phyloP scores from a whole-genome alignment of 2,113 vertebrate genomes.

The Plestiodon gilberti region DNA sequence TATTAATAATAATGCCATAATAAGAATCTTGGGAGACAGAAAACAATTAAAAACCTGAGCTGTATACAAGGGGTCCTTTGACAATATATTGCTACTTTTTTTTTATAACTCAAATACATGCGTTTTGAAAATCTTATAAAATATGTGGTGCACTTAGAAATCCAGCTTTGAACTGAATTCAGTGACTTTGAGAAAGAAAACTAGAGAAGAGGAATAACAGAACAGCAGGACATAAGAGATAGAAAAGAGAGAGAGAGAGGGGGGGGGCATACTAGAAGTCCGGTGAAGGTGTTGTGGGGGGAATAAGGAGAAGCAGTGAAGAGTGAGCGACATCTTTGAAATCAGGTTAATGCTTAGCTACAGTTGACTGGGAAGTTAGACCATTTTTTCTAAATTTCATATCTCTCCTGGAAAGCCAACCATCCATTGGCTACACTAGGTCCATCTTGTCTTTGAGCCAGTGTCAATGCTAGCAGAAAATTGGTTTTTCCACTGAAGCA shows the following conservation, averaged over 20 bases:
- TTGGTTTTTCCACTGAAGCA: slow-evolving; percentile 27
- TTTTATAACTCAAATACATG: background rate
- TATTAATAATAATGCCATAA: background rate
- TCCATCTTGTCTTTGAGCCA: background rate
- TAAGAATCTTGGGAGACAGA: background rate
- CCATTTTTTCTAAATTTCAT: background rate
- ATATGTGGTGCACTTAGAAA: background rate
- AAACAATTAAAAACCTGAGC: background rate
- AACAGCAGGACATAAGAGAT: background rate
- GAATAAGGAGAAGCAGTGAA: background rate
- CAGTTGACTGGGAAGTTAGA: background rate
- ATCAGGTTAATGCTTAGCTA: background rate
- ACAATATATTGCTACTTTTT: background rate
- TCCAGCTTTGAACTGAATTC: background rate
- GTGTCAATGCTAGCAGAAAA: slow-evolving; percentile 22
- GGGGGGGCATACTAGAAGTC: background rate
- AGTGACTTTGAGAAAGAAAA: background rate
- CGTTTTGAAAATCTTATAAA: background rate
- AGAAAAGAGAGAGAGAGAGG: background rate
- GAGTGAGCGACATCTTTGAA: background rate
- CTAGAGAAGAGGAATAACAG: background rate
- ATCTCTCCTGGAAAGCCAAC: slow-evolving; percentile 1
- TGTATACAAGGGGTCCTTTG: background rate
- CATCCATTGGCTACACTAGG: background rate
- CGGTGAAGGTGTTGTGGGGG: background rate